A percentile compares a stretch with the other conserved stretches of the same genome.
Evolutionary conservation across 2,888 invertebrate species (phyloP).

Genomic region (Nysson spinosus): DNA sequence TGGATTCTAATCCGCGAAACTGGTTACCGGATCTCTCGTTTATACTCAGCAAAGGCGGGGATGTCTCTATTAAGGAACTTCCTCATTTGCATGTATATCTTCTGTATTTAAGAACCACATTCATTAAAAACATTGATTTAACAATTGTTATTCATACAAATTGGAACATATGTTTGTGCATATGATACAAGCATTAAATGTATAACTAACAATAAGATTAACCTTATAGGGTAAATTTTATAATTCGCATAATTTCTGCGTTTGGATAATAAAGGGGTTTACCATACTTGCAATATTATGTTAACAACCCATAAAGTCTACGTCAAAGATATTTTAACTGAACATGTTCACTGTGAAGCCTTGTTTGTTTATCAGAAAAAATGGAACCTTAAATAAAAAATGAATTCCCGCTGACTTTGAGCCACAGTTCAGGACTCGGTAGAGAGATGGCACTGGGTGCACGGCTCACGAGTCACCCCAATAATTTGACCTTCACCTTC

Average conservation of each 20-base stretch:
- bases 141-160: background rate
- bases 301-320: no score
- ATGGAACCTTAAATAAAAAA: constrained; percentile 1
- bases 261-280: no score
- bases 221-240: no score
- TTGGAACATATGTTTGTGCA: no score
- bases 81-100: background rate
- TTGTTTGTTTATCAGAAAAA: no score
- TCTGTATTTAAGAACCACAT: background rate
- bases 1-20: constrained; percentile 28
- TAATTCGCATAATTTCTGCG: no score
- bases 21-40: constrained; percentile 3
- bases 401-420: constrained; percentile 18
- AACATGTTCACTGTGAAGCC: no score
- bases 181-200: no score
- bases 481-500: background rate
- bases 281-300: no score
- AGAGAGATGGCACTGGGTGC: constrained; percentile 67
- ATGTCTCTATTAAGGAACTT: constrained; percentile 30
- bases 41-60: background rate
- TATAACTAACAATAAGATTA: no score
- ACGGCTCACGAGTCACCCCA: constrained; percentile 38
- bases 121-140: background rate
- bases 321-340: no score
- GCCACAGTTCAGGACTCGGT: constrained; percentile 45